These are phyloP conservation scores for Temnothorax unifasciatus DNA, from an alignment of 2,888 invertebrate genomes.

Conservation along the genomic window DNA sequence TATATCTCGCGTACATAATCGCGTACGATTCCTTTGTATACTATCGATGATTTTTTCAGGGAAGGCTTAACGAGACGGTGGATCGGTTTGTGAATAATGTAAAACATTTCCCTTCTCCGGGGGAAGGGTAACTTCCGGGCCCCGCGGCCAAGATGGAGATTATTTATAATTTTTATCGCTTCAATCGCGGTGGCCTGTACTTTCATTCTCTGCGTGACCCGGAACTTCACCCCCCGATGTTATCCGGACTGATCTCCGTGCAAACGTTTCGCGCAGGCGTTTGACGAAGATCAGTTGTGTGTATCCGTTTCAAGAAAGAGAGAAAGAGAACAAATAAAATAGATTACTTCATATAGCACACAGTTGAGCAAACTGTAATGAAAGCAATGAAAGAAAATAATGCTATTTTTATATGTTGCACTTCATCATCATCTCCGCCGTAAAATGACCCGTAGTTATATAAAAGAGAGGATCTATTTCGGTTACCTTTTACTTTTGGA, in stretches of 20 bases:
- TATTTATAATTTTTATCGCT: constrained; percentile 55
- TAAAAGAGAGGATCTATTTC: constrained; percentile 61
- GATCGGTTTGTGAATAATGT: constrained; percentile 57
- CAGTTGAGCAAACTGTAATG: constrained; percentile 75
- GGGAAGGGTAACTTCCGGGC: constrained; percentile 42
- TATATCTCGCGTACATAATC: constrained; percentile 33
- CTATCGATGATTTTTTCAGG: constrained; percentile 49
- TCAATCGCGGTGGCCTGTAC: constrained; percentile 50
- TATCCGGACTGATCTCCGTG: constrained; percentile 62
- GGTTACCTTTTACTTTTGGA: constrained; percentile 52
- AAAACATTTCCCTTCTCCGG: constrained; percentile 34
- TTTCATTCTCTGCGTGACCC: constrained; percentile 49
- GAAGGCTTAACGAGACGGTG: constrained; percentile 53
- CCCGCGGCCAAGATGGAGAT: constrained; percentile 55
- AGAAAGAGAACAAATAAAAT: constrained; percentile 62
- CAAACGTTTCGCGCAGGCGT: constrained; percentile 48
- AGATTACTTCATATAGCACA: constrained; percentile 75
- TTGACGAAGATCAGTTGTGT: constrained; percentile 62
- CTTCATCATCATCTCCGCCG: constrained; percentile 71
- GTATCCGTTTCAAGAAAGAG: constrained; percentile 61
- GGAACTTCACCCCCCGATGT: constrained; percentile 51
- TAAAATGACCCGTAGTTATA: constrained; percentile 74
- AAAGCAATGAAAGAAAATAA: constrained; percentile 78
- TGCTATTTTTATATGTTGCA: constrained; percentile 79
- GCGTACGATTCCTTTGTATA: constrained; percentile 40